phyloP scores from a whole-genome alignment of 2,113 vertebrate species.

The Grus americana region DNA sequence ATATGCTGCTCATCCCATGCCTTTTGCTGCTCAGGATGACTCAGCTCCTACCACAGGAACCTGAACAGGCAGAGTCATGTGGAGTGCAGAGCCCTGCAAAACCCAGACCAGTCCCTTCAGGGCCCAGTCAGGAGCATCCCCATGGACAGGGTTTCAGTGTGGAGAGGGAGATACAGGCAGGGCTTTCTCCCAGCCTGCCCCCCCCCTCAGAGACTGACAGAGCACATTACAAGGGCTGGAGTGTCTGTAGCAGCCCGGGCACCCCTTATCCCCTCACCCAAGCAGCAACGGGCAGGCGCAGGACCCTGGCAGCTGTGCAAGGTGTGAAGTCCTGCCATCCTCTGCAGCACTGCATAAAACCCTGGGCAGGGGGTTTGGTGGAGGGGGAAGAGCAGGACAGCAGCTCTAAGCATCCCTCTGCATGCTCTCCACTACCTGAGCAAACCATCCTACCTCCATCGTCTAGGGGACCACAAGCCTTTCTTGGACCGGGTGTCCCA shows the following conservation, averaged over 20 bases:
- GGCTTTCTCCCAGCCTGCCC: background rate
- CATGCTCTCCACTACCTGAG: background rate
- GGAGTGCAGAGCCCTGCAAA: background rate
- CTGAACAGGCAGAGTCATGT: background rate
- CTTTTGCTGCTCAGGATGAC: background rate
- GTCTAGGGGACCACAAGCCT: background rate
- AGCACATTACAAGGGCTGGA: background rate
- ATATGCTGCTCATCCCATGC: background rate
- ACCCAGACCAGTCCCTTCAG: background rate
- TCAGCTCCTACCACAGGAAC: background rate
- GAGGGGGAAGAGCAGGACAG: background rate
- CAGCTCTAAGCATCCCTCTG: background rate
- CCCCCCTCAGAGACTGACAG: background rate
- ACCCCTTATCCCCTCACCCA: background rate
- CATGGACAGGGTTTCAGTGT: background rate
- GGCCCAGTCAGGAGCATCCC: background rate
- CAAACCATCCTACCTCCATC: background rate
- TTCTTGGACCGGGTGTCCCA: background rate
- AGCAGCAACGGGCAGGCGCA: background rate
- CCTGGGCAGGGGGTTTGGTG: accelerated
- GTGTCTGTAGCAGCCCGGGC: background rate
- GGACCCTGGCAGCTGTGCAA: background rate
- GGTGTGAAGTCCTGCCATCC: background rate
- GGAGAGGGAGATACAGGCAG: background rate
- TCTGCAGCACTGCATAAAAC: background rate